These are phyloP conservation scores for Desmodus rotundus DNA, from an alignment of 2,113 vertebrate genomes.

Conservation along the genomic window DNA sequence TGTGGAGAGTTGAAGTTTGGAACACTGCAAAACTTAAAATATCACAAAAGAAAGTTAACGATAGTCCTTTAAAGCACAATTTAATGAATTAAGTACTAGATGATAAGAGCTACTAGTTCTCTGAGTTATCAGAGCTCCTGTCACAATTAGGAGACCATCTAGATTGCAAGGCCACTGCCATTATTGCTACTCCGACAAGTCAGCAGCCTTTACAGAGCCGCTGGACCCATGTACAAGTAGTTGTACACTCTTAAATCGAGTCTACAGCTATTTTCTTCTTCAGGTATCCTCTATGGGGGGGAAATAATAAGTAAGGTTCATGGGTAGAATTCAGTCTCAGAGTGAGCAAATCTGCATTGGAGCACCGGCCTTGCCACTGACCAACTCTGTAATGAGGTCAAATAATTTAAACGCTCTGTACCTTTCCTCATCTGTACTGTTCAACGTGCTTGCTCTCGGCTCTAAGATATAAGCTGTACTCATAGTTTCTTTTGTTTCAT, in stretches of 20 bases:
- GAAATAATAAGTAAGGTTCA: background rate
- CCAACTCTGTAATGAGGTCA: background rate
- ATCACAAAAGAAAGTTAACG: background rate
- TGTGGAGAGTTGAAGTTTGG: background rate
- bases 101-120: background rate
- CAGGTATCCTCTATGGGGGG: background rate
- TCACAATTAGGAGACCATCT: background rate
- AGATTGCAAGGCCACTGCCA: background rate
- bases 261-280: background rate
- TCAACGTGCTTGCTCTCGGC: background rate
- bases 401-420: background rate
- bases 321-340: background rate
- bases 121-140: background rate
- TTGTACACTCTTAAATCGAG: background rate
- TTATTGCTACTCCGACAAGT: background rate
- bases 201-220: background rate
- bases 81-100: background rate
- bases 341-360: background rate
- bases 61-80: background rate
- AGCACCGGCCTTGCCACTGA: background rate
- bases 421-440: background rate
- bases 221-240: background rate
- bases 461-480: background rate
- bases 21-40: background rate
- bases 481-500: background rate